Evolutionary conservation across 2,888 invertebrate species (phyloP).

Genomic region (Andrena minutula): DNA sequence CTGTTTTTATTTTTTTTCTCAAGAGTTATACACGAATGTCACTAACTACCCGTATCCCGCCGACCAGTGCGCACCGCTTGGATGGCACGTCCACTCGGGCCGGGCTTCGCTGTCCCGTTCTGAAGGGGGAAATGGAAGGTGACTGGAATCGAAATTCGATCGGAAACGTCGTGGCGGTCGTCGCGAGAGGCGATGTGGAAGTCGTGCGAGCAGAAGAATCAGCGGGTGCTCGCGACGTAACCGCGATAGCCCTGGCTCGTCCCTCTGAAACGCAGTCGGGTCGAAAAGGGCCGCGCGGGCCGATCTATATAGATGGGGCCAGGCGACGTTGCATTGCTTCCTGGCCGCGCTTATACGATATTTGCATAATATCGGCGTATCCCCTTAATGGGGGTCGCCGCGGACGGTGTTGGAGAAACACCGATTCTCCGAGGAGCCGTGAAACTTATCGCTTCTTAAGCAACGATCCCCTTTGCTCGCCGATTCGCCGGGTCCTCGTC

Average conservation of each 20-base stretch:
- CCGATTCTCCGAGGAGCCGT: constrained; percentile 75
- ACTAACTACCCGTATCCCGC: no score
- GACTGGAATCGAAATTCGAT: constrained; percentile 47
- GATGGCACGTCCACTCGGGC: constrained; percentile 13
- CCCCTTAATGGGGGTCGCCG: constrained; percentile 76
- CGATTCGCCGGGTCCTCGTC: background rate
- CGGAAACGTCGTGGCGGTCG: constrained; percentile 44
- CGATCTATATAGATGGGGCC: constrained; percentile 25
- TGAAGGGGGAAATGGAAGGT: constrained; percentile 3
- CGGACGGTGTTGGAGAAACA: constrained; percentile 70
- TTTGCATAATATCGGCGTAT: constrained; percentile 84
- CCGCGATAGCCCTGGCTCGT: constrained; percentile 21
- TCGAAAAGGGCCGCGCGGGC: constrained; percentile 45
- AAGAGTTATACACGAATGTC: no score
- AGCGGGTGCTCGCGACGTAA: constrained; percentile 24
- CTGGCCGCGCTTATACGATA: constrained; percentile 75
- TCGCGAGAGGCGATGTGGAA: constrained; percentile 28
- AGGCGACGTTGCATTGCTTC: constrained; percentile 53
- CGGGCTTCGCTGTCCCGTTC: background rate
- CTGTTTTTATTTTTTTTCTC: no score
- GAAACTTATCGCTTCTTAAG: constrained; percentile 53
- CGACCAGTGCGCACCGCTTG: background rate
- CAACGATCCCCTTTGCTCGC: constrained; percentile 32
- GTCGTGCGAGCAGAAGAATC: constrained; percentile 42
- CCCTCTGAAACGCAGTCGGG: constrained; percentile 18